Evolutionary conservation across 2,797 vertebrate genomes (phyloP), one percentile per base, ranked within the genome.

Genomic region (Valencia hispanica): DNA sequence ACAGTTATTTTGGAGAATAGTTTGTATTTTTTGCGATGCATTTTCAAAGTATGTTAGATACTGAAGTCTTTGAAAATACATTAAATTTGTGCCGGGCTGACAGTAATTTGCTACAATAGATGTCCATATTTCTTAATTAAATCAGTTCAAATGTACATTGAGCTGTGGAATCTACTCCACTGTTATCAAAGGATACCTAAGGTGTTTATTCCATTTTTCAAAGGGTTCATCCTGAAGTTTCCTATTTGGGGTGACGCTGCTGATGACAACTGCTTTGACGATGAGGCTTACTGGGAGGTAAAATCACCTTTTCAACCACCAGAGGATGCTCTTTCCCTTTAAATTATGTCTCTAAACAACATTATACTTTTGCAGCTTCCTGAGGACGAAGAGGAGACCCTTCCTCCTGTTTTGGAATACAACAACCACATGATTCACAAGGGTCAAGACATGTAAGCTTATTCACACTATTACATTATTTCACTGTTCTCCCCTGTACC

Each of bases 261-360:
- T 0, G 97, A 97, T 75, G 97, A 98, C 84, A 96, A 97, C 93
- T 99, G 98, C 93, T 99, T 92, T 76, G 97, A 98, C 25, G 98
- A 99, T 84, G 95, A 92, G 5, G 83, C 96, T 20, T 99, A 99
- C 88, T 99, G 98, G 98, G 97, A 99, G 97, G 98, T 98, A 83
- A 95, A 95, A 6, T 34, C 9, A 32, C 9, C 45, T 74, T 72
- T 66, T 48, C 55, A 2, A 66, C 79, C 89, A 84, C 81, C 74
- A 91, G 86, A 82, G 82, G 86, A 77, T 32, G 65, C 0, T 65
- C 18, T 80, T 70, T 18, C 20, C 53, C 48, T 74, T 39, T 39
- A 22, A 39, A 2, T 1, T 0, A 22, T 14, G 11, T 18, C 25
- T 17, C 20, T 76, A 9, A 79, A 22, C 61, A 72, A 30, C 0